Base-by-base conservation (phyloP, 1,140 invertebrate species). In the Ooceraea biroi region DNA sequence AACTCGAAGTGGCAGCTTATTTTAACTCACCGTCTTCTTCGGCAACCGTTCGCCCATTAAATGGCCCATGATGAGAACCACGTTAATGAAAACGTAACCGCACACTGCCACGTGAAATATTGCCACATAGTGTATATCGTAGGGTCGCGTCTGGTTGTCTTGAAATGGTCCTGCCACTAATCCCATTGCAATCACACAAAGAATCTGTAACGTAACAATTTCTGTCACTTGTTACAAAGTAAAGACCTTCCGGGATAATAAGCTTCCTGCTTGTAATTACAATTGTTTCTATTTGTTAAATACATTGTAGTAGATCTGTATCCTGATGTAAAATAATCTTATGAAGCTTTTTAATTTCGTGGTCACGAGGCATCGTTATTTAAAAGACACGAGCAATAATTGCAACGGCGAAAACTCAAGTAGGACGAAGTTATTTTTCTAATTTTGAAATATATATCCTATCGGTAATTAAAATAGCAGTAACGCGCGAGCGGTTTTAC, bases 21-120 rank as follows among this genome's bases (percentile, higher is more conserved):
- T 65, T 55, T 17, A 27, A 78, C 83, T 84, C 58, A 95, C 94
- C 48, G 96, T 96, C 92, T 94, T 95, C 93, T 95, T 96, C 19
- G 96, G 96, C 12, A 96, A 94, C 22, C 95, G 94, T 89, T 97
- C 96, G 3, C 95, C 95, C 14, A 96, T 88, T 50, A 95, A 89
- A 71, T 96, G 94, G 3, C 95, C 94, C 48, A 96, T 91, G 52
- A 97, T 94, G 36, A 96, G 92, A 5, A 96, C 92, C 0, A 94
- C 91, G 73, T 96, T 96, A 89, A 97, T 96, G 66, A 97, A 93
- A 84, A 97, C 95, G 88, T 95, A 96, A 68, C 95, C 95, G 19
- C 93, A 93, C 72, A 95, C 94, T 4, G 95, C 93, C n/a, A 95
- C 94, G 84, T 95, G 95, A 85, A 96, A 95, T 25, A 96, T 88